phyloP scores from a whole-genome alignment of 2,113 vertebrate species.

The Mirounga angustirostris region DNA sequence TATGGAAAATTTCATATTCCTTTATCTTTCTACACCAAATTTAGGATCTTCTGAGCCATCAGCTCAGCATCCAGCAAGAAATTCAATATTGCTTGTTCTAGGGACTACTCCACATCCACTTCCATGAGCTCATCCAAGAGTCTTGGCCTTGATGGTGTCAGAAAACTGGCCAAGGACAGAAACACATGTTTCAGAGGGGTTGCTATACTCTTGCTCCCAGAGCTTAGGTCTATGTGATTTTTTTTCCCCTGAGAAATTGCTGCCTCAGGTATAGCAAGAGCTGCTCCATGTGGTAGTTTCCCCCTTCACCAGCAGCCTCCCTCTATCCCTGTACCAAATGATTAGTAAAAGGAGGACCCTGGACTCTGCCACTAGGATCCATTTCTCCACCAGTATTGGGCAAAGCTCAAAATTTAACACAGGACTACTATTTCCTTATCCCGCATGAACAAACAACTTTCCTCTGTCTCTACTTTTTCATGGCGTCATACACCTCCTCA shows the following conservation, averaged over 20 bases:
- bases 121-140: not conserved
- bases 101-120: fast-evolving
- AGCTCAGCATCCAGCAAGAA: not conserved
- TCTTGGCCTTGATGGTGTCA: not conserved
- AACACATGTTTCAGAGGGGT: not conserved
- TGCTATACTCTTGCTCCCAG: not conserved
- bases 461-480: not conserved
- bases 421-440: not conserved
- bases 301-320: not conserved
- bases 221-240: not conserved
- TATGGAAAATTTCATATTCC: not conserved
- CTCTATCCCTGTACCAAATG: fast-evolving
- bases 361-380: not conserved
- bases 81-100: not conserved
- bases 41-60: not conserved
- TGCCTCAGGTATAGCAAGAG: not conserved
- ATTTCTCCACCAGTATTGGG: not conserved
- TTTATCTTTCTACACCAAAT: not conserved
- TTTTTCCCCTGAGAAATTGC: not conserved
- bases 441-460: not conserved
- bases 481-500: not conserved
- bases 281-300: fast-evolving
- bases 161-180: not conserved
- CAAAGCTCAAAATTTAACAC: not conserved
- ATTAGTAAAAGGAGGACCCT: not conserved